Conservation (phyloP, 2,113 vertebrate genomes). For the Calonectris borealis region DNA sequence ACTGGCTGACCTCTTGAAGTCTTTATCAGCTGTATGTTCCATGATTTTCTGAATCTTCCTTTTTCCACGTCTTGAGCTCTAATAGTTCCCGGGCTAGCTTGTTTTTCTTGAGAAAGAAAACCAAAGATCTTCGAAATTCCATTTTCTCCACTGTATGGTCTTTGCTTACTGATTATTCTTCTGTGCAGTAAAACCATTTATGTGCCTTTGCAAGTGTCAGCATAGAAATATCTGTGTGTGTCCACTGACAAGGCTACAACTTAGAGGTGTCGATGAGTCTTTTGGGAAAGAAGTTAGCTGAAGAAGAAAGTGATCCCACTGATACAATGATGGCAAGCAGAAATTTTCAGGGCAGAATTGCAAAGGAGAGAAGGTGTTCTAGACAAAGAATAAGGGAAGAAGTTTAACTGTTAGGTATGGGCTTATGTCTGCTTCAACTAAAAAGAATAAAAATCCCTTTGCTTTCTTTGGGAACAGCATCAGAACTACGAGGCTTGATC, state of each 20-base stretch:
- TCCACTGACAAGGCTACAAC: not conserved
- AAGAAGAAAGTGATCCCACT: not conserved
- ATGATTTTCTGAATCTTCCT: not conserved
- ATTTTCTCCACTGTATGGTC: not conserved
- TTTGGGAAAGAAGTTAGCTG: not conserved
- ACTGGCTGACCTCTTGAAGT: not conserved
- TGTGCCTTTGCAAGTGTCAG: not conserved
- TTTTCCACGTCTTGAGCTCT: not conserved
- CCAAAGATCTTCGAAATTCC: not conserved
- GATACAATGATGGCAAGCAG: not conserved
- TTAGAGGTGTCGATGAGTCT: not conserved
- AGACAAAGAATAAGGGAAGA: not conserved
- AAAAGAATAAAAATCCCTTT: not conserved
- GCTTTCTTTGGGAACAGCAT: not conserved
- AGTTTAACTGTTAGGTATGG: not conserved
- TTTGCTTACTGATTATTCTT: not conserved
- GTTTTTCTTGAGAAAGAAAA: not conserved
- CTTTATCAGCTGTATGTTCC: not conserved
- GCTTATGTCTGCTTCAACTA: not conserved
- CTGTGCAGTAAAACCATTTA: not conserved
- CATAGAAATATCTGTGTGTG: not conserved
- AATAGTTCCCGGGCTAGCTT: not conserved
- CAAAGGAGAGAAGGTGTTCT: not conserved
- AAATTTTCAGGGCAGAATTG: not conserved
- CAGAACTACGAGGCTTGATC: not conserved